Base-by-base conservation (phyloP, 1,140 invertebrate species). In the Mactra quadrangularis region DNA sequence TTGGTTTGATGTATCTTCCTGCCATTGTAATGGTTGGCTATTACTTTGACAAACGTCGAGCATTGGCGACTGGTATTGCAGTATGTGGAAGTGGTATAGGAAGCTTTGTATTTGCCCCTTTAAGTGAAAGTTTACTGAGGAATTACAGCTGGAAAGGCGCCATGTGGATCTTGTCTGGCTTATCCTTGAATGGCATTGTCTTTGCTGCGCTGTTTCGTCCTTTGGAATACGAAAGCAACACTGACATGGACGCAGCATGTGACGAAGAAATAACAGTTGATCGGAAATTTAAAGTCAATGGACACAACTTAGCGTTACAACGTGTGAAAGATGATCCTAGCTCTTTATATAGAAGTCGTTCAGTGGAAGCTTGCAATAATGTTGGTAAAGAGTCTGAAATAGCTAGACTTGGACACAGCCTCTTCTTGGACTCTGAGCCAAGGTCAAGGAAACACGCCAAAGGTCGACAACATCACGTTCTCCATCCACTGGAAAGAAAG, bases 1-100 rank as follows among this genome's bases (percentile, higher is more conserved):
- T 99, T 91, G 98, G 98, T 70, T 95, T 99, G 93, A 98, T 99
- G 90, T 99, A 99, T 93, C 94, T 99, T 22, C 98, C 99, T 0
- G 97, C 98, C 0, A 98, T 99, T 53, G 98, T 99, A 13, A 97
- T 97, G 60, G 98, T 99, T 22, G 97, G 98, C 35, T 99, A 99
- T 93, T 99, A 99, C 94, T 99, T 99, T 93, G 98, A 99, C 92
- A 97, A 97, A 13, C 98, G 98, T 89, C 94, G 98, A 84, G 99
- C 98, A 1, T 92, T 99, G 72, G 99, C 99, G n/a, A 99, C 98
- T 0, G 98, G 99, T 13, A 98, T 99, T 47, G 98, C 98, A 0
- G 98, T 99, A 3, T 99, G 97, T 90, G 98, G 98, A 7, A 98
- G 97, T 0, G 98, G 98, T 19, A 97, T 98, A 33, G 95, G 95